These are phyloP conservation scores for Ispidina picta DNA, from an alignment of 2,797 vertebrate genomes.

Conservation along the genomic window DNA sequence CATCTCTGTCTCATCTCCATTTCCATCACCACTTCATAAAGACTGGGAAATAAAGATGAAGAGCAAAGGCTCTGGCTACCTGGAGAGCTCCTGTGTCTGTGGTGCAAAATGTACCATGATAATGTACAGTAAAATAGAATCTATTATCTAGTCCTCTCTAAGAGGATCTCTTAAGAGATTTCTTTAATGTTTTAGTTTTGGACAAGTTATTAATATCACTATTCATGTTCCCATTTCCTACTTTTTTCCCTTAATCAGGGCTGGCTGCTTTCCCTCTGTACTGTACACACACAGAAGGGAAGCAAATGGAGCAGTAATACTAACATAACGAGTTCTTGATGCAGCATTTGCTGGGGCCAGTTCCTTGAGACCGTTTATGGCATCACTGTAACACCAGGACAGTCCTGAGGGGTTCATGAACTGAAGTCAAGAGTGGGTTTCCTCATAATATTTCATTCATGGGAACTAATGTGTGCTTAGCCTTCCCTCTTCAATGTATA, in stretches of 20 bases:
- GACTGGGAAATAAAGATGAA: neutral
- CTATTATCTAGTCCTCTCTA: neutral
- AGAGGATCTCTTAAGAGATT: neutral
- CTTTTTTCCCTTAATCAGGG: neutral
- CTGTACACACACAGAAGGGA: neutral
- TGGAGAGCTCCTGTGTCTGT: neutral
- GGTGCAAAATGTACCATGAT: neutral
- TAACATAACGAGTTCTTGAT: neutral
- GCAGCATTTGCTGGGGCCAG: neutral
- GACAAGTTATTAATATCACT: neutral
- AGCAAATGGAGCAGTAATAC: neutral
- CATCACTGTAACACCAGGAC: neutral
- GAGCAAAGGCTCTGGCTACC: neutral
- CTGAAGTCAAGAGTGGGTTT: neutral
- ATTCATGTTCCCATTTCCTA: neutral
- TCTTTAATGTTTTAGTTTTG: neutral
- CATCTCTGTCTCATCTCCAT: neutral
- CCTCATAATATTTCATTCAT: neutral
- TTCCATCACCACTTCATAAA: neutral
- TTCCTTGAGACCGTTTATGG: neutral
- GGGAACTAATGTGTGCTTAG: accelerated
- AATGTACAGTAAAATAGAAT: neutral
- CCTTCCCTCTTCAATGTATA: neutral
- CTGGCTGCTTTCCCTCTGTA: neutral
- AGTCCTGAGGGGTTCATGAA: neutral